phyloP scores from a whole-genome alignment of 2,113 vertebrate genomes.

The Panurus biarmicus region DNA sequence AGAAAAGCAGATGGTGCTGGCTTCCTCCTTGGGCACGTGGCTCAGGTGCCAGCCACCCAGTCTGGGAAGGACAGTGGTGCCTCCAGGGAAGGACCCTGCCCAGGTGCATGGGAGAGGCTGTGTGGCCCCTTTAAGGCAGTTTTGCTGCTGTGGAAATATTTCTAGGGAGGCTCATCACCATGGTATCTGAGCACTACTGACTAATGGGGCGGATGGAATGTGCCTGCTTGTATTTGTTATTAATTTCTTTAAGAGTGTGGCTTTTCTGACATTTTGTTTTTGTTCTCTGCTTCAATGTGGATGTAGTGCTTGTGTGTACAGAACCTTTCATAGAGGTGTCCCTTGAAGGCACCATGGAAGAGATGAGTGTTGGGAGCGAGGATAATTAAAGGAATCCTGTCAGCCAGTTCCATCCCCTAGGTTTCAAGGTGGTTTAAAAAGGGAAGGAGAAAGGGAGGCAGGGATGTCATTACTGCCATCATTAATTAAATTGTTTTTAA shows the following conservation, averaged over 20 bases:
- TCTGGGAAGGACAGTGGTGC: not conserved
- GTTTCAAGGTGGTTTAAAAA: not conserved
- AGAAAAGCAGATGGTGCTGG: not conserved
- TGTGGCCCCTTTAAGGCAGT: conserved; percentile 21
- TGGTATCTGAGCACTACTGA: conserved; percentile 46
- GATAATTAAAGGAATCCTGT: conserved; percentile 46
- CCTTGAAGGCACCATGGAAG: not conserved
- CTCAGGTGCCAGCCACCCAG: not conserved
- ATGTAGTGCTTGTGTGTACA: not conserved
- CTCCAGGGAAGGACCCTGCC: not conserved
- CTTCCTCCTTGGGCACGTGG: not conserved
- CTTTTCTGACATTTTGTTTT: not conserved
- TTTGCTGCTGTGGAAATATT: conserved; percentile 19
- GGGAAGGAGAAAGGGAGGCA: not conserved
- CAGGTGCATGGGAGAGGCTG: not conserved
- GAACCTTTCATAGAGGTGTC: not conserved
- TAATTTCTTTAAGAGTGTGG: conserved; percentile 6
- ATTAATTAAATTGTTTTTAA: not conserved
- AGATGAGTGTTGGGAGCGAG: not conserved
- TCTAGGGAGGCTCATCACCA: conserved; percentile 47
- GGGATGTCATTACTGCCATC: not conserved
- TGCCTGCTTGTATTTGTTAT: conserved; percentile 5
- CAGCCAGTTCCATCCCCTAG: not conserved
- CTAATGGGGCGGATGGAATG: conserved; percentile 3
- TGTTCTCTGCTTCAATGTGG: not conserved